Evolutionary conservation across 2,797 vertebrate genomes (phyloP).

Genomic region (Rhabdophis nuchalis): DNA sequence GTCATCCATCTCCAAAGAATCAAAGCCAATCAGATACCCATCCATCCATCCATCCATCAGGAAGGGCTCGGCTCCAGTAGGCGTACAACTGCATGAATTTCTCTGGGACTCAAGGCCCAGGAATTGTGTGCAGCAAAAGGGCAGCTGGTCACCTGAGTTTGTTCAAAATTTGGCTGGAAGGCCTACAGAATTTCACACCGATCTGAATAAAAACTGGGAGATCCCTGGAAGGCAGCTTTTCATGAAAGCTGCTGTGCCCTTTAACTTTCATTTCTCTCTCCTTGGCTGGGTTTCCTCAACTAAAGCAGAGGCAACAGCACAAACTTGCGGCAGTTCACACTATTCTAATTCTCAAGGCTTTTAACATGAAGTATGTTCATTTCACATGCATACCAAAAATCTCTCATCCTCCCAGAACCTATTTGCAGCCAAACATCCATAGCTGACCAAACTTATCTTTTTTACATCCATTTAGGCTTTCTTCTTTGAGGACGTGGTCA

Average conservation of each 20-base stretch:
- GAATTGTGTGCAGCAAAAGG: conserved; percentile 83
- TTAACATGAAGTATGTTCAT: not conserved
- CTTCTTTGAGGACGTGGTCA: not conserved
- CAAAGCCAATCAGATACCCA: not conserved
- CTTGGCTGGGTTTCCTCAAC: not conserved
- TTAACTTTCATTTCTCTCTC: not conserved
- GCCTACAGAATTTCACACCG: conserved; percentile 55
- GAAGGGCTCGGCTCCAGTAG: conserved; percentile 81
- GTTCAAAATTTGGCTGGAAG: conserved; percentile 69
- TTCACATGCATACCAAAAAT: not conserved
- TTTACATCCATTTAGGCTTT: not conserved
- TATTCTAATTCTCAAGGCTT: not conserved
- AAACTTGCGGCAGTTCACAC: not conserved
- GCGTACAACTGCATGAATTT: conserved; percentile 80
- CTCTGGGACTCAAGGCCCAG: conserved; percentile 76
- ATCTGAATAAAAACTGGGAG: conserved; percentile 10
- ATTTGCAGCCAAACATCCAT: not conserved
- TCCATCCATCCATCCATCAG: conserved; percentile 71
- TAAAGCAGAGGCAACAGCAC: not conserved
- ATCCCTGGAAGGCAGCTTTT: not conserved
- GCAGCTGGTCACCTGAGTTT: conserved; percentile 85
- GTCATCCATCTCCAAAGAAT: not conserved
- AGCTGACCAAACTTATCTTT: not conserved
- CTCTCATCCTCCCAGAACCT: not conserved
- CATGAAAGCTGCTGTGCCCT: not conserved